Evolutionary conservation across 2,888 invertebrate species (phyloP).

Genomic region (Isotomurus palustris): DNA sequence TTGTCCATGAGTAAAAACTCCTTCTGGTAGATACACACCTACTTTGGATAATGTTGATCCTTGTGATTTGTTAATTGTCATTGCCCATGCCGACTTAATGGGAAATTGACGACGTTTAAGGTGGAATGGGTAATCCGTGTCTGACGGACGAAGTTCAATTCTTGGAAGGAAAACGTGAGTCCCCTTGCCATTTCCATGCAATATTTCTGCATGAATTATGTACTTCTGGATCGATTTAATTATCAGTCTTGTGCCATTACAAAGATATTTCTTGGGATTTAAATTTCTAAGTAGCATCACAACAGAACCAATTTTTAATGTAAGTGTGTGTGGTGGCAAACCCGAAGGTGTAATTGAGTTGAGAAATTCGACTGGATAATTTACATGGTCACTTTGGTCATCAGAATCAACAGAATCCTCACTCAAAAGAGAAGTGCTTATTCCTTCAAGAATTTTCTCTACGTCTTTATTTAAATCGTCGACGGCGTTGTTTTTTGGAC

Average conservation of each 20-base stretch:
- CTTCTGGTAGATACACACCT: conserved; percentile 34
- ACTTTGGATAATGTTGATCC: conserved; percentile 46
- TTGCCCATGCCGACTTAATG: conserved; percentile 45
- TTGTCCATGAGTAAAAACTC: conserved; percentile 25
- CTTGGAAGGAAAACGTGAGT: conserved; percentile 43
- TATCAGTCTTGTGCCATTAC: conserved; percentile 38
- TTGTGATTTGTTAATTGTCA: conserved; percentile 48
- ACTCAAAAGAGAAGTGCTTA: conserved; percentile 17
- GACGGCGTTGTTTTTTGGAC: conserved; percentile 20
- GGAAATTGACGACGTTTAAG: conserved; percentile 46
- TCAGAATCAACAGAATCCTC: conserved; percentile 28
- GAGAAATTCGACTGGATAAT: conserved; percentile 38
- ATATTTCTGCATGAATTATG: conserved; percentile 24
- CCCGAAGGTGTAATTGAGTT: conserved; percentile 38
- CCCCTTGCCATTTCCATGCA: conserved; percentile 24
- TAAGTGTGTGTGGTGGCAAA: conserved; percentile 39
- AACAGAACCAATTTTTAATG: conserved; percentile 39
- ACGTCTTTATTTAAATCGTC: conserved; percentile 23
- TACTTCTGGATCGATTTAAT: conserved; percentile 13
- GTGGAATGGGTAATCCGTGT: conserved; percentile 35
- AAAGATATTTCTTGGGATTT: conserved; percentile 21
- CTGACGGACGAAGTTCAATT: conserved; percentile 33
- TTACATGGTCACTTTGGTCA: not conserved
- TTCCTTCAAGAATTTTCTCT: conserved; percentile 5
- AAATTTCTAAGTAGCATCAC: conserved; percentile 42